phyloP scores from a whole-genome alignment of 2,888 invertebrate genomes.

The Eristalis pertinax region DNA sequence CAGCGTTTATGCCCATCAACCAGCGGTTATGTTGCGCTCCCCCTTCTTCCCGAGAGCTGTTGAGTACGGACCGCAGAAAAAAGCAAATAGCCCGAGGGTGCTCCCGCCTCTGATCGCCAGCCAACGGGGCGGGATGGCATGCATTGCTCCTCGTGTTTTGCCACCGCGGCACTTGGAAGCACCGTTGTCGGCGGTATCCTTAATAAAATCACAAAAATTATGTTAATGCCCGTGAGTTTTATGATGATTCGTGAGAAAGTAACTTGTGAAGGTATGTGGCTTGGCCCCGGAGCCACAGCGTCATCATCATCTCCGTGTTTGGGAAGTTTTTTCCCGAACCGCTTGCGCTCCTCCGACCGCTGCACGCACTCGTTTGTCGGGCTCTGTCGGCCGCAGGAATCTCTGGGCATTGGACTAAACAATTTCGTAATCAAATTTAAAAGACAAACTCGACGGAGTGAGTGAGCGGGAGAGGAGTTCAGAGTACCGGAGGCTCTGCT shows the following conservation, averaged over 20 bases:
- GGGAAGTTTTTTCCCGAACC: not conserved
- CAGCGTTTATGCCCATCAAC: slow-evolving; percentile 17
- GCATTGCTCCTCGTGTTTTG: too few relatives aligned
- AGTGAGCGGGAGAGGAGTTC: not conserved
- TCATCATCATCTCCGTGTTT: slow-evolving; percentile 16
- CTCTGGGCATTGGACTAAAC: slow-evolving; percentile 40
- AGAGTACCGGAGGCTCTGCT: not conserved
- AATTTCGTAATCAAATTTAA: slow-evolving; percentile 62
- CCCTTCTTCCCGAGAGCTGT: slow-evolving; percentile 28
- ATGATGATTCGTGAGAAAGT: slow-evolving; percentile 60
- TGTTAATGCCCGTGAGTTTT: slow-evolving; percentile 59
- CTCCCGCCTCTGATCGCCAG: not conserved
- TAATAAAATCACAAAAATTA: slow-evolving; percentile 66
- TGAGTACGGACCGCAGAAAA: slow-evolving; percentile 18
- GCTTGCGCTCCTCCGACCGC: not conserved
- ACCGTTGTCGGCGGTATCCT: slow-evolving; percentile 15
- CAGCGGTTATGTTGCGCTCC: slow-evolving; percentile 18
- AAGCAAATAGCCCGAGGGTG: slow-evolving; percentile 47
- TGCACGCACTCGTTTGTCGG: not conserved
- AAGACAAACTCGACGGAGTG: not conserved
- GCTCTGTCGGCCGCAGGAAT: not conserved
- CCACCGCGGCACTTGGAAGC: not conserved
- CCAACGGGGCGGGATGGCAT: not conserved
- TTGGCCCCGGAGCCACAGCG: slow-evolving; percentile 3
- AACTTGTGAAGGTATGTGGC: slow-evolving; percentile 31